These are phyloP conservation scores for Drosophila greeni DNA, from an alignment of 2,888 invertebrate species.

Conservation along the genomic window DNA sequence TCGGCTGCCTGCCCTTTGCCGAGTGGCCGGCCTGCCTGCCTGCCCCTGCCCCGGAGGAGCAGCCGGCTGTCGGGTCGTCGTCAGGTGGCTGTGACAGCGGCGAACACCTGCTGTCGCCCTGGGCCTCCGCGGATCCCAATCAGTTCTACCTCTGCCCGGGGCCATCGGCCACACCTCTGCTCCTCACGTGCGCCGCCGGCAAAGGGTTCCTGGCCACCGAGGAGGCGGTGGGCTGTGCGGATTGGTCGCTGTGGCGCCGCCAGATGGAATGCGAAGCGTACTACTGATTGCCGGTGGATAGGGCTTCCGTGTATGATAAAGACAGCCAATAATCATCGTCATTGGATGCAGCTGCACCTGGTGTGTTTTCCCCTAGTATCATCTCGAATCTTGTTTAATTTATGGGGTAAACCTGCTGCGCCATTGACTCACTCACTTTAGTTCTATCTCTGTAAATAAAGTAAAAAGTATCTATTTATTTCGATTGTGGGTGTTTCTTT, in stretches of 20 bases:
- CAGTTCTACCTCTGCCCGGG: constrained; percentile 72
- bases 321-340: constrained; percentile 23
- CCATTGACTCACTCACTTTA: constrained; percentile 17
- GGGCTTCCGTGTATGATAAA: constrained; percentile 10
- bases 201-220: constrained; percentile 69
- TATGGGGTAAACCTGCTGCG: constrained; percentile 26
- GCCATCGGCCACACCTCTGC: constrained; percentile 52
- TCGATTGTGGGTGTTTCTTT: constrained; percentile 6
- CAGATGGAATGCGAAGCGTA: constrained; percentile 68
- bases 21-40: constrained; percentile 72
- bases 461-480: constrained; percentile 19
- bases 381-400: constrained; percentile 37
- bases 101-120: constrained; percentile 62
- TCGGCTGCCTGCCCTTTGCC: constrained; percentile 71
- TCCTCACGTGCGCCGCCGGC: constrained; percentile 66
- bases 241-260: constrained; percentile 69
- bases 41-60: constrained; percentile 38
- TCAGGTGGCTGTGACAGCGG: constrained; percentile 47
- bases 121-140: constrained; percentile 70
- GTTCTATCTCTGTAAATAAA: constrained; percentile 30
- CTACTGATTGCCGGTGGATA: constrained; percentile 50
- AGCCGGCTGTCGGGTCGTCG: constrained; percentile 27
- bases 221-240: constrained; percentile 66
- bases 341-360: constrained; percentile 5
- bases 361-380: constrained; percentile 12